A percentile compares a stretch with the other conserved stretches of the same genome.
Conservation (phyloP, 1,140 invertebrate genomes). For the Chrysopa pallens region DNA sequence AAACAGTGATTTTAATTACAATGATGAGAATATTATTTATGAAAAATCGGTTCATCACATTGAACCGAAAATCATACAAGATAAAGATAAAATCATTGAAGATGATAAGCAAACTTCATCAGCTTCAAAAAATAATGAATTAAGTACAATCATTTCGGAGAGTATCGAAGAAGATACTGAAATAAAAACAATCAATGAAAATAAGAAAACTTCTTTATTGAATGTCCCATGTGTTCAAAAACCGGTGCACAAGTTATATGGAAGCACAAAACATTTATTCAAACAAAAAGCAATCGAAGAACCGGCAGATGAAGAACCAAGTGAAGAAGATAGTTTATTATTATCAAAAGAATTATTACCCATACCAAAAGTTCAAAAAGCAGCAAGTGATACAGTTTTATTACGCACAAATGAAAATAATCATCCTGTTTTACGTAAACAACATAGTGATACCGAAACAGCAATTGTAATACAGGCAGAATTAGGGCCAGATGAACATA, state of each 20-base stretch:
- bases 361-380: background rate
- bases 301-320: background rate
- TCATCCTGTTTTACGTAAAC: no score
- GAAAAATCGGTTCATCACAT: background rate
- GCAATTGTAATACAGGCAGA: no score
- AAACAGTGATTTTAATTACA: background rate
- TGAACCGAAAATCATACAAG: background rate
- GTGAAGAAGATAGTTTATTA: background rate
- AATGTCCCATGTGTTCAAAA: slow-evolving; percentile 14
- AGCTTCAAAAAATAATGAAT: background rate
- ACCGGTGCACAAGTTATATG: slow-evolving; percentile 19
- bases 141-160: background rate
- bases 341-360: background rate
- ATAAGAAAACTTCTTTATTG: slow-evolving; percentile 6
- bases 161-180: background rate
- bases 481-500: no score
- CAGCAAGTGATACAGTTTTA: no score
- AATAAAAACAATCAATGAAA: background rate
- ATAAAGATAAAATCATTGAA: background rate
- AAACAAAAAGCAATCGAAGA: slow-evolving; percentile 15
- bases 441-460: no score
- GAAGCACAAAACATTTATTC: slow-evolving; percentile 23
- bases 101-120: background rate
- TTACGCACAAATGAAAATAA: no score
- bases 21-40: background rate